Evolutionary conservation across 1,140 invertebrate species (phyloP), one percentile per base, ranked within the genome.

Genomic region (Limonius californicus): DNA sequence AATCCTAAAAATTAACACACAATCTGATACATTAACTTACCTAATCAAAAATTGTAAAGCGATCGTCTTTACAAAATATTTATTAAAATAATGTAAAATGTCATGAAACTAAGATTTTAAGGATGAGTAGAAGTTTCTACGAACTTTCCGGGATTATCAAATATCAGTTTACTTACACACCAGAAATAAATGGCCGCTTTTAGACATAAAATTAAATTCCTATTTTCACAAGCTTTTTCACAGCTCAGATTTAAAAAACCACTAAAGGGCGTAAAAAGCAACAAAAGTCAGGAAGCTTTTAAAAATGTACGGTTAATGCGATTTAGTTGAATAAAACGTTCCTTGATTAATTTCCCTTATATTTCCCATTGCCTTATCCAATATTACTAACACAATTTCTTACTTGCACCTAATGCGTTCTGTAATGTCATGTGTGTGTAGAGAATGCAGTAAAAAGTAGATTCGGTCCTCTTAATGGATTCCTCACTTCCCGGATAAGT

Each of bases 401-500:
- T 50, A 50, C 45, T 50, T 50, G 45, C 45, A 50, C 45, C 20
- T 50, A 50, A 50, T 50, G 45, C 16, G 45, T 50, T 50, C 45
- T 61, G 59, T 61, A 65, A 65, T 65, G 55, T 59, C 53, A 61
- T 50, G 45, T 50, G 45, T 61, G 63, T 64, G 63, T 61, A 61
- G 59, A 61, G 63, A 61, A 65, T 61, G 63, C 59, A 61, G 59
- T 61, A 65, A 50, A 57, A 19, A 20, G 30, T 23, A 32, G 54
- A 32, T 55, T 23, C 32, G 55, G 32, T 47, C 32, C 53, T 59
- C 63, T 65, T 65, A 65, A 65, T 65, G 63, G 63, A 65, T 65
- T 65, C 63, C 63, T 61, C 63, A 65, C 63, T 65, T 65, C 59
- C 59, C 53, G 59, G 63, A 65, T 65, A 65, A 65, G 63, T 65